phyloP scores from a whole-genome alignment of 1,140 invertebrate species.

The Leptopilina boulardi region DNA sequence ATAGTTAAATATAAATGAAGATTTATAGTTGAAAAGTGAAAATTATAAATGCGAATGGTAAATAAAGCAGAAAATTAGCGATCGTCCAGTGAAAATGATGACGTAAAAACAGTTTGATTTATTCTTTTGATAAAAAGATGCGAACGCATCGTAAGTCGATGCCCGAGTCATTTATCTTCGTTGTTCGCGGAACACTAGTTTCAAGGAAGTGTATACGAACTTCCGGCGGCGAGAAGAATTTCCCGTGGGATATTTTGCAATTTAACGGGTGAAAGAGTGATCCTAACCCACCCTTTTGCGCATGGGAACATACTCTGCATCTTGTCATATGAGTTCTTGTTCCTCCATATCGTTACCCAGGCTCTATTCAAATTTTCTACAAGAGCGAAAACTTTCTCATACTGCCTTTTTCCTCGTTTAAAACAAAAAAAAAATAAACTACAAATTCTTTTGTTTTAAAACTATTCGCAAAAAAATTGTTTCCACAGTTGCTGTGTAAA shows the following conservation, averaged over 20 bases:
- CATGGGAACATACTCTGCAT: conserved; percentile 27
- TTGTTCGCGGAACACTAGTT: conserved; percentile 49
- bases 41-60: background rate
- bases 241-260: conserved; percentile 65
- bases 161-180: conserved; percentile 58
- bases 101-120: conserved; percentile 50
- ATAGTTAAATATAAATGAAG: no score
- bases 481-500: background rate
- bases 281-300: no score
- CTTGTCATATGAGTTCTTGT: conserved; percentile 24
- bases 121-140: conserved; percentile 58
- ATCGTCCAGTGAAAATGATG: background rate
- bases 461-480: background rate
- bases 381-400: background rate
- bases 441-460: background rate
- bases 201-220: conserved; percentile 26
- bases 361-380: background rate
- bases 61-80: background rate
- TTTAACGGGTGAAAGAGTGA: conserved; percentile 59
- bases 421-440: background rate
- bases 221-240: conserved; percentile 53
- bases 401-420: background rate
- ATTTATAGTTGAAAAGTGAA: background rate
- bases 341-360: conserved; percentile 4
- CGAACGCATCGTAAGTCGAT: conserved; percentile 39